Evolutionary conservation across 1,140 invertebrate genomes (phyloP).

Genomic region (Bicyclus anynana): DNA sequence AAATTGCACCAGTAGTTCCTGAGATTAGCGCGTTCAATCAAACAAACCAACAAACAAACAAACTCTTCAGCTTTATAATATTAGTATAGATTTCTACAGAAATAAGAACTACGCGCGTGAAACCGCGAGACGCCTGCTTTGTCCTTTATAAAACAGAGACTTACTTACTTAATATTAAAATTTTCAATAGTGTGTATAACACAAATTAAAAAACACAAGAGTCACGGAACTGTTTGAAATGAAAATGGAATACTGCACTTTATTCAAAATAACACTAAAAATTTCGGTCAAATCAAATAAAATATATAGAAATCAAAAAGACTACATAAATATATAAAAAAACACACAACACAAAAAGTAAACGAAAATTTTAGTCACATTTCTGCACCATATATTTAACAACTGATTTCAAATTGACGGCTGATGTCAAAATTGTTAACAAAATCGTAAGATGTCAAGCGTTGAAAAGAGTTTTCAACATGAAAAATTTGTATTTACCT

Average conservation of each 20-base stretch:
- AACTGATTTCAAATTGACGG: constrained; percentile 27
- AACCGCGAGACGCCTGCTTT: no score
- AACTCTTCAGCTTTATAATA: no score
- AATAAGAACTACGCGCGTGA: no score
- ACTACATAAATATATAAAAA: constrained; percentile 70
- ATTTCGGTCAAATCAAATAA: constrained; percentile 61
- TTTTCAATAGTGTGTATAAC: not conserved
- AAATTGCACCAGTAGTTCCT: no score
- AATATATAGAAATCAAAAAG: constrained; percentile 55
- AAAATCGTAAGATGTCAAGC: not conserved
- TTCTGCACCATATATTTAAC: constrained; percentile 53
- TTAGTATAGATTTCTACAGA: no score
- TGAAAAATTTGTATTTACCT: not conserved
- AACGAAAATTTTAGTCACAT: constrained; percentile 72
- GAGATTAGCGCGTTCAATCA: no score
- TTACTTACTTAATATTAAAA: not conserved
- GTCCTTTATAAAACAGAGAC: no score
- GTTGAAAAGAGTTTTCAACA: not conserved
- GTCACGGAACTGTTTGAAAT: constrained; percentile 40
- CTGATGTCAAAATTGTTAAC: constrained; percentile 4
- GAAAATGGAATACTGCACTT: no score
- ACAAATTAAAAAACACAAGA: not conserved
- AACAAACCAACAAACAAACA: no score
- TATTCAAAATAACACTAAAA: constrained; percentile 42
- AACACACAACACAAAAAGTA: constrained; percentile 71